A percentile compares a stretch with the other conserved stretches of the same genome.
These are phyloP conservation scores for Ornithoptera priamus DNA, from an alignment of 2,888 invertebrate genomes.

Conservation along the genomic window DNA sequence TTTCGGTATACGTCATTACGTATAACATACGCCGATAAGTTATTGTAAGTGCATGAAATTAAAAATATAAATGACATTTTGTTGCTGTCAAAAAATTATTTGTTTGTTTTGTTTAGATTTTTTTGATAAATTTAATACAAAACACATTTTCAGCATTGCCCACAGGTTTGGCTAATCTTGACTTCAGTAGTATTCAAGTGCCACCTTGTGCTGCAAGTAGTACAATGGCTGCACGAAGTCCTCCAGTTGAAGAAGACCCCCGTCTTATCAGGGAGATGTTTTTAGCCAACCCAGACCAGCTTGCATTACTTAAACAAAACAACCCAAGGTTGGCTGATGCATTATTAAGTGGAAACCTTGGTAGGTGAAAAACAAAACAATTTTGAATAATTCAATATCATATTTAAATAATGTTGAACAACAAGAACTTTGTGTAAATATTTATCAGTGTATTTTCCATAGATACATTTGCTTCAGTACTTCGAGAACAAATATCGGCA, in stretches of 20 bases:
- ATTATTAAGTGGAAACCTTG: slow-evolving; percentile 89
- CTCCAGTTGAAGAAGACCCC: slow-evolving; percentile 87
- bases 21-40: slow-evolving; percentile 40
- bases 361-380: slow-evolving; percentile 55
- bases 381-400: slow-evolving; percentile 17
- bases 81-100: slow-evolving; percentile 31
- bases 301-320: slow-evolving; percentile 94
- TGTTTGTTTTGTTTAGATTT: slow-evolving; percentile 24
- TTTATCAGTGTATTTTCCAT: slow-evolving; percentile 43
- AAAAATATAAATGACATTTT: slow-evolving; percentile 34
- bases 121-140: slow-evolving; percentile 33
- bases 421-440: slow-evolving; percentile 31
- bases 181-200: slow-evolving; percentile 93
- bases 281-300: slow-evolving; percentile 92
- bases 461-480: slow-evolving; percentile 89
- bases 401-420: slow-evolving; percentile 5
- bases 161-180: slow-evolving; percentile 82
- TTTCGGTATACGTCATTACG: slow-evolving; percentile 49
- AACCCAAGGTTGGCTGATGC: slow-evolving; percentile 96
- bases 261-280: slow-evolving; percentile 92
- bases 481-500: slow-evolving; percentile 90
- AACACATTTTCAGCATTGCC: slow-evolving; percentile 59
- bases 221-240: slow-evolving; percentile 61
- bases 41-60: slow-evolving; percentile 26
- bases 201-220: slow-evolving; percentile 74